Evolutionary conservation across 2,797 vertebrate genomes (phyloP), one percentile per base, ranked within the genome.

Genomic region (Anguilla obscura): DNA sequence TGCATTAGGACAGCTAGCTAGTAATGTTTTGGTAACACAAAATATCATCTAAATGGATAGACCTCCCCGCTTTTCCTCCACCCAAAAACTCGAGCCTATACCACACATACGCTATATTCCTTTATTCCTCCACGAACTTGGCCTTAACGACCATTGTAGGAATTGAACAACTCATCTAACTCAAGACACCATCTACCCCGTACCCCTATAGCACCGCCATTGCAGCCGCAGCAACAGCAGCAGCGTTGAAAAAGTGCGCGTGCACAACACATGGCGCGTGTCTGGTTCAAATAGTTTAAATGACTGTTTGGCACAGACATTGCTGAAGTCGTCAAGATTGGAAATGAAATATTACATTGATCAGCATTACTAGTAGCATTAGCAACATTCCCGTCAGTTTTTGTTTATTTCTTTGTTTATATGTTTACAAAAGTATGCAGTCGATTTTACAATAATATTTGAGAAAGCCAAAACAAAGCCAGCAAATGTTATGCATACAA

Each of bases 181-280:
- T 95, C 82, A 60, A 48, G 66, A 66, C 36, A 63, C 86, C 54
- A 36, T 66, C 82, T 52, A 94, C 90, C n/a, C 21, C 36, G 40
- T 9, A 84, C 93, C 92, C 83, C 56, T 58, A 85, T 52, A 91
- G 93, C 93, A 94, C 92, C 94, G 92, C 93, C 94, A 93, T 95
- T 95, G 95, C 95, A 93, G 95, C 94, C 71, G 71, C 33, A 76
- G 71, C 93, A 93, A 93, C 94, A 93, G 93, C 93, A 93, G 93
- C 92, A 71, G 87, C 63, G n/a, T 87, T 87, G 45, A 12, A 7
- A 24, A 89, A 90, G 90, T 86, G 94, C 93, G 92, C 94, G 94
- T 84, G 80, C 94, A 90, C 93, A 88, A 84, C 74, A 87, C 52
- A 84, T 52, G 71, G 76, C 1, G 60, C 87, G 66, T 85, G 48